Evolutionary conservation across 1,140 invertebrate genomes (phyloP).

Genomic region (Chymomyza costata): DNA sequence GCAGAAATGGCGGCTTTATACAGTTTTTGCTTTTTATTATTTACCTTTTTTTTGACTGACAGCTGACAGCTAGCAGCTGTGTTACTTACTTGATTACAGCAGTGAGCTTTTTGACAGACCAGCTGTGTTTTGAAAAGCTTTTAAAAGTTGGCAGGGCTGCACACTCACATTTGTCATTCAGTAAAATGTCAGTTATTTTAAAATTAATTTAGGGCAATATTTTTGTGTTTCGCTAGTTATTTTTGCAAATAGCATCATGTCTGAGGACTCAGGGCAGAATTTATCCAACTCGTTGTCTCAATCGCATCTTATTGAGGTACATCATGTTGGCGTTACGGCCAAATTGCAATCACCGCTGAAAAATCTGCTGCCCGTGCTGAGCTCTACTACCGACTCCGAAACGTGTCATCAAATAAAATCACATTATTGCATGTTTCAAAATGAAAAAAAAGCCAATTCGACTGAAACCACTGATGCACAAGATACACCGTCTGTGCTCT

Average conservation of each 20-base stretch:
- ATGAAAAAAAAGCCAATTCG: conserved; percentile 30
- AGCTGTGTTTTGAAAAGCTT: no score
- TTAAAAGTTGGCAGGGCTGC: no score
- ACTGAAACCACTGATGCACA: conserved; percentile 27
- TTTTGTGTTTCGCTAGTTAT: no score
- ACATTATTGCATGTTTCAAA: conserved; percentile 50
- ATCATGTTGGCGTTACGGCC: conserved; percentile 68
- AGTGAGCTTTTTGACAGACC: no score
- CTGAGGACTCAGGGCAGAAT: conserved; percentile 41
- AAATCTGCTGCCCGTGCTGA: conserved; percentile 38
- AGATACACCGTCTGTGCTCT: conserved; percentile 33
- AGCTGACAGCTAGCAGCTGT: no score
- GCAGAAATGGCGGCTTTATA: no score
- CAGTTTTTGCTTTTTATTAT: no score
- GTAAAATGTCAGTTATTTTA: conserved; percentile 11
- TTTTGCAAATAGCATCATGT: conserved; percentile 33
- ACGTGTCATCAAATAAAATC: conserved; percentile 17
- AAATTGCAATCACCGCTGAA: conserved; percentile 59
- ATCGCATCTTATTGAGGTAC: conserved; percentile 49
- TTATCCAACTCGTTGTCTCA: conserved; percentile 51
- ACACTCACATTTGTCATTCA: no score
- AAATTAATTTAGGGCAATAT: background rate
- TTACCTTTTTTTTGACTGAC: no score
- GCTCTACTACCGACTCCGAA: conserved; percentile 56
- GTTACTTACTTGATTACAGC: no score